phyloP scores from a whole-genome alignment of 1,140 invertebrate genomes.

The Adoxophyes honmai region DNA sequence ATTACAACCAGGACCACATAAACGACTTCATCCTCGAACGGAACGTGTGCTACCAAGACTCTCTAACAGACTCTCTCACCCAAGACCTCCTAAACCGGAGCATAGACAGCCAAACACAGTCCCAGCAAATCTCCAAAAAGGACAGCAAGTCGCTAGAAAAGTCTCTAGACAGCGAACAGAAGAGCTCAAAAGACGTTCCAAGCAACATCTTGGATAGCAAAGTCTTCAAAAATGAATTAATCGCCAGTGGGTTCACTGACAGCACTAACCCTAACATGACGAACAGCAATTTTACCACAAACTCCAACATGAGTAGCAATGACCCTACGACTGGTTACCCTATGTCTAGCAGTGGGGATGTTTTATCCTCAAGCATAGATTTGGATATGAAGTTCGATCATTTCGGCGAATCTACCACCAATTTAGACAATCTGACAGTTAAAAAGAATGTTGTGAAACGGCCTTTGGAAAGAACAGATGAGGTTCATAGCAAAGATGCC shows the following conservation, averaged over 20 bases:
- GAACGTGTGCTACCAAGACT: conserved; percentile 75
- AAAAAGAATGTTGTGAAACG: too few relatives aligned
- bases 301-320: conserved; percentile 69
- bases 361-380: conserved; percentile 70
- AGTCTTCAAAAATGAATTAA: conserved; percentile 45
- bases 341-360: conserved; percentile 65
- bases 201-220: conserved; percentile 68
- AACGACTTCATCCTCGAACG: conserved; percentile 73
- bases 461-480: conserved; percentile 37
- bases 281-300: conserved; percentile 68
- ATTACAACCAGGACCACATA: conserved; percentile 62
- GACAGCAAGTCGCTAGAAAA: conserved; percentile 60
- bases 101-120: conserved; percentile 51
- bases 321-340: conserved; percentile 67
- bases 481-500: conserved; percentile 29
- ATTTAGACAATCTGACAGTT: conserved; percentile 51
- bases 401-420: conserved; percentile 67
- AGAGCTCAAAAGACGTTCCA: conserved; percentile 61
- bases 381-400: conserved; percentile 76
- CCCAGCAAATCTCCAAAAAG: conserved; percentile 47
- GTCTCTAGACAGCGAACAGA: conserved; percentile 60
- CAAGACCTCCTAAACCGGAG: conserved; percentile 66
- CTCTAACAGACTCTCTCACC: conserved; percentile 65
- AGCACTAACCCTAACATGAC: conserved; percentile 68
- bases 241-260: conserved; percentile 58